Percentiles rank a stretch among this genome's conserved stretches.
These are phyloP conservation scores for Zosterops pallidus DNA, from an alignment of 2,113 vertebrate genomes.

Conservation along the genomic window DNA sequence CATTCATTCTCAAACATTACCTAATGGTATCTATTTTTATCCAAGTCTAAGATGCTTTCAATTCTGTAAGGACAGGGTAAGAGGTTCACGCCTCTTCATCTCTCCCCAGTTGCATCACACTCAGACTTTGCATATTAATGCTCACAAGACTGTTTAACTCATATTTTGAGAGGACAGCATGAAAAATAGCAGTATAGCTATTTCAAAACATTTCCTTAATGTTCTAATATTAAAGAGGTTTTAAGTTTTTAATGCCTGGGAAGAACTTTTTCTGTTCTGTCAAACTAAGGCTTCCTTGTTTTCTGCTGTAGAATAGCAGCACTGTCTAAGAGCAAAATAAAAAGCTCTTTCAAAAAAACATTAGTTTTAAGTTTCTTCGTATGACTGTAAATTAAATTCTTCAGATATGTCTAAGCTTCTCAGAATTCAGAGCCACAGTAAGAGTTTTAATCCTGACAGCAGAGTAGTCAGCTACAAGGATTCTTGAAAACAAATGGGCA, in stretches of 20 bases:
- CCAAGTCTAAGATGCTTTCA: background rate
- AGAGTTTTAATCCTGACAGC: background rate
- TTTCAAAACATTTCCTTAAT: background rate
- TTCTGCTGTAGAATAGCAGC: background rate
- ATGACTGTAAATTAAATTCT: background rate
- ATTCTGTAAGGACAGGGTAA: background rate
- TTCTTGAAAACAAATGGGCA: background rate
- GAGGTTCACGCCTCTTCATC: background rate
- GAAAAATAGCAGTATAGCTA: background rate
- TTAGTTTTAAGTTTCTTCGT: background rate
- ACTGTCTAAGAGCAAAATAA: background rate
- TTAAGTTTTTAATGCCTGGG: background rate
- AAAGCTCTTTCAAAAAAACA: background rate
- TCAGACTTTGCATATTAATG: background rate
- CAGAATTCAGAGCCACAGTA: background rate
- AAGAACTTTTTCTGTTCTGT: background rate
- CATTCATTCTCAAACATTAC: background rate
- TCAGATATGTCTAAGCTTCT: background rate
- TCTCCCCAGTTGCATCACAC: background rate
- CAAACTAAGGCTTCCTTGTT: background rate
- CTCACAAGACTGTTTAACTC: background rate
- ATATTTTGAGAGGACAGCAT: background rate
- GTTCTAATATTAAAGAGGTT: background rate
- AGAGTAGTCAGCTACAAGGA: background rate
- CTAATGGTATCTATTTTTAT: background rate